Evolutionary conservation across 2,888 invertebrate genomes (phyloP).

Genomic region (Drosophila leonis): DNA sequence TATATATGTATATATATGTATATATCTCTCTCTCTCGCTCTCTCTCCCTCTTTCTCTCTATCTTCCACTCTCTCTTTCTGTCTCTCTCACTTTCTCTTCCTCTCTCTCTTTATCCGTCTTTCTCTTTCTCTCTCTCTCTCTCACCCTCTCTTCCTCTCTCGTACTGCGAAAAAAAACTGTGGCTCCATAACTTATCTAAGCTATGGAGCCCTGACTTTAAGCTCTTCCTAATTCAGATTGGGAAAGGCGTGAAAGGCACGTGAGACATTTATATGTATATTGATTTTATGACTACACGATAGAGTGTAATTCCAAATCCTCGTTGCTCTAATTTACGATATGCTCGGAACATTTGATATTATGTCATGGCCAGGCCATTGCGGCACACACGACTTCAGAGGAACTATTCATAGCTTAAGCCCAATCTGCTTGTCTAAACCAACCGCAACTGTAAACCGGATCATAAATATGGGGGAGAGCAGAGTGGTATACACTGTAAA

Average conservation of each 20-base stretch:
- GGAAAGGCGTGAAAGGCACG: not conserved
- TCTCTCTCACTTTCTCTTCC: not conserved
- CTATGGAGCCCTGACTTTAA: not conserved
- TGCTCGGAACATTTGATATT: slow-evolving; percentile 1
- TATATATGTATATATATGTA: not conserved
- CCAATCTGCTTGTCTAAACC: not conserved
- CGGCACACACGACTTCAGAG: not conserved
- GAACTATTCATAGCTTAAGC: slow-evolving; percentile 1
- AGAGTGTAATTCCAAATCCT: not conserved
- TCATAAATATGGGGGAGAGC: not conserved
- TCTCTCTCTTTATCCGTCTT: not conserved
- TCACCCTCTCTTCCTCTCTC: not conserved
- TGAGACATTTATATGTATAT: not conserved
- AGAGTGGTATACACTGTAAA: not conserved
- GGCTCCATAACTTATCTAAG: not conserved
- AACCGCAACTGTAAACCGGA: slow-evolving; percentile 1
- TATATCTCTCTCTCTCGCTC: not conserved
- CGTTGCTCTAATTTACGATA: slow-evolving; percentile 4
- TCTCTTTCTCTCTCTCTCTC: not conserved
- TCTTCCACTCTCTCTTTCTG: not conserved
- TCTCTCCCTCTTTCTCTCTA: not conserved
- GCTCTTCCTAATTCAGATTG: not conserved
- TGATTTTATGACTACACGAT: not conserved
- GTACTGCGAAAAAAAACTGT: too few species aligned
- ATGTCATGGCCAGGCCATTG: not conserved